Evolutionary conservation across 1,140 invertebrate genomes (phyloP), one percentile per base, ranked within the genome.

Genomic region (Drosophila burlai): DNA sequence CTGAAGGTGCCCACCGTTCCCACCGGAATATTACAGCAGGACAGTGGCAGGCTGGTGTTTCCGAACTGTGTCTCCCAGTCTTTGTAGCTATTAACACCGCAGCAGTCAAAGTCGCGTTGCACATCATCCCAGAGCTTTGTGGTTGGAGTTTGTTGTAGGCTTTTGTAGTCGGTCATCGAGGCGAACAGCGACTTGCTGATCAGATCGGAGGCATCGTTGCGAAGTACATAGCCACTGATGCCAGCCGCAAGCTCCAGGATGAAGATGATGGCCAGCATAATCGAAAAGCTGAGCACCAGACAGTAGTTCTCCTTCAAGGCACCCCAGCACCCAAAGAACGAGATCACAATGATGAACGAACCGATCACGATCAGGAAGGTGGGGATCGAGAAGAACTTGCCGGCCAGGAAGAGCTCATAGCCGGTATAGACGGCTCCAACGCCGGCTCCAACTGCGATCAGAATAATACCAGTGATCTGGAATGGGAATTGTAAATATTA

Each of bases 291-390:
- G 43, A 97, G 94, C 34, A 97, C 95, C 95, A 98, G 96, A 89
- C 96, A 97, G 79, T 97, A 95, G 91, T 95, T 97, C 92, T 98
- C 97, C 87, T 95, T 96, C 38, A 96, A 94, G 1, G 97, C 97
- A 34, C 97, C 97, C 93, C 97, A 98, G 93, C 97, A 98, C 77
- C 97, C 97, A 74, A 97, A 96, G 93, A 97, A 97, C 0, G 97
- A 95, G 42, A 97, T 96, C 57, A 97, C 91, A 89, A 97, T 97
- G 47, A 97, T 95, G 43, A 97, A 95, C 3, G 95, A 91, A 10
- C 97, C 97, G 34, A 97, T 95, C 10, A 96, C 95, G 57, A 98
- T 97, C 46, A 97, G 94, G 49, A 98, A 94, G 21, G 96, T 95
- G 16, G 97, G 96, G 29, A 96, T 95, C 0, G 95, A 94, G 58